Base-by-base conservation (phyloP, 1,140 invertebrate genomes). In the Muscidifurax raptorellus region DNA sequence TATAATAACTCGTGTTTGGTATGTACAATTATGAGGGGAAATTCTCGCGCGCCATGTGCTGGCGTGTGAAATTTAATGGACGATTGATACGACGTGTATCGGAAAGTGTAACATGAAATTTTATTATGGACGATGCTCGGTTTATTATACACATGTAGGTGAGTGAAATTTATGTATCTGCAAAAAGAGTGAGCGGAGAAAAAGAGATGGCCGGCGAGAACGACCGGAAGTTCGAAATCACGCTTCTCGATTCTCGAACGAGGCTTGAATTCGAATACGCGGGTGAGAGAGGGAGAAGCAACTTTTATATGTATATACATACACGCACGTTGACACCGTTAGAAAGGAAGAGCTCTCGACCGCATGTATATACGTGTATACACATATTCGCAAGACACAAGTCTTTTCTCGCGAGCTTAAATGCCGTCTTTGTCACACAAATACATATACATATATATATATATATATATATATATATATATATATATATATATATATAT, bases 221-320 rank as follows among this genome's bases (percentile, higher is more conserved):
- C 75, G 84, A 79, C 44, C 84, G 84, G 84, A 85, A 85, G 67
- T 85, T 64, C 59, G 84, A 88, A 87, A 88, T 88, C 84, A 87
- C 86, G 84, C 84, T 87, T 86, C 67, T 85, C 85, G 82, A 84
- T 74, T 78, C 80, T 64, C 71, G 81, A 40, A 87, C 88, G 87
- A 88, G 88, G 71, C 59, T 85, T 87, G 91, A 90, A 91, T 91
- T 91, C 89, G 88, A 91, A 89, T 88, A 80, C 84, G 79, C 59
- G 75, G 84, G 80, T 47, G 75, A 10, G n/a, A 28, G 59, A n/a
- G 52, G 3, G 15, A 59, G 52, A 7, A 59, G 52, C 28, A 32
- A 30, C 64, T 52, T 44, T 44, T 12, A 27, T 79, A 15, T 36
- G 32, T 66, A 79, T 66, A 66, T 30, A 40, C 25, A 12, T 69